Conservation (phyloP, 53 echinoderm and acorn worm genomes). For the Astropecten irregularis region DNA sequence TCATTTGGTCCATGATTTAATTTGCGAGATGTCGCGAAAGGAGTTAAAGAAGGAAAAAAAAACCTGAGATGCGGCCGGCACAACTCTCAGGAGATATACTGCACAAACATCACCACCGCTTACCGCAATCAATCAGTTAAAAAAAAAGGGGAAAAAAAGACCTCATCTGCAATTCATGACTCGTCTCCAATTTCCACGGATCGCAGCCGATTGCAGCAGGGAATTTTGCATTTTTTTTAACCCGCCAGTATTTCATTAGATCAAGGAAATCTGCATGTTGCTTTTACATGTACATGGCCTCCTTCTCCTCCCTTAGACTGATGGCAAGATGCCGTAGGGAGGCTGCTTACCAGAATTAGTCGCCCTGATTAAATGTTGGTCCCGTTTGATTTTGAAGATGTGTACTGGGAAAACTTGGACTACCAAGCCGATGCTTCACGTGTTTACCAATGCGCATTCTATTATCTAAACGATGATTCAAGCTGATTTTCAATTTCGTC, state of each 20-base stretch:
- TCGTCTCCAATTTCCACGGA: constrained; percentile 30
- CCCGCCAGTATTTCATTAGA: constrained; percentile 19
- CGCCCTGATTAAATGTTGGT: constrained; percentile 34
- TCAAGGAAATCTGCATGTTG: constrained; percentile 31
- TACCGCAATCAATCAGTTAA: constrained; percentile 25
- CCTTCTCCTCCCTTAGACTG: not conserved
- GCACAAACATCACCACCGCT: constrained; percentile 2
- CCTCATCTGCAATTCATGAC: constrained; percentile 49
- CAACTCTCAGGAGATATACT: not conserved
- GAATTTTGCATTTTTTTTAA: not conserved
- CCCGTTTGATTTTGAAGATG: not conserved
- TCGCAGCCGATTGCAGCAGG: not conserved
- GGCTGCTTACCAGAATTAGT: constrained; percentile 2
- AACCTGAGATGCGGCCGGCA: constrained; percentile 12
- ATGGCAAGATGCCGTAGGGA: not conserved
- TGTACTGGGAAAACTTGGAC: not conserved
- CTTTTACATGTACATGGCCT: not conserved
- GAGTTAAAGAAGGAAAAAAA: not conserved
- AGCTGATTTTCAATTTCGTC: too few relatives aligned
- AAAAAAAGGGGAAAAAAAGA: too few relatives aligned
- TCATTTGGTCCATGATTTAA: constrained; percentile 1
- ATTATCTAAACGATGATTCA: too few relatives aligned
- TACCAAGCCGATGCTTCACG: too few relatives aligned
- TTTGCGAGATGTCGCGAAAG: constrained; percentile 24
- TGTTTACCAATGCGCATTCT: too few relatives aligned